These are phyloP conservation scores for Amblyopsis rosae DNA, from an alignment of 2,113 vertebrate genomes.

Conservation along the genomic window DNA sequence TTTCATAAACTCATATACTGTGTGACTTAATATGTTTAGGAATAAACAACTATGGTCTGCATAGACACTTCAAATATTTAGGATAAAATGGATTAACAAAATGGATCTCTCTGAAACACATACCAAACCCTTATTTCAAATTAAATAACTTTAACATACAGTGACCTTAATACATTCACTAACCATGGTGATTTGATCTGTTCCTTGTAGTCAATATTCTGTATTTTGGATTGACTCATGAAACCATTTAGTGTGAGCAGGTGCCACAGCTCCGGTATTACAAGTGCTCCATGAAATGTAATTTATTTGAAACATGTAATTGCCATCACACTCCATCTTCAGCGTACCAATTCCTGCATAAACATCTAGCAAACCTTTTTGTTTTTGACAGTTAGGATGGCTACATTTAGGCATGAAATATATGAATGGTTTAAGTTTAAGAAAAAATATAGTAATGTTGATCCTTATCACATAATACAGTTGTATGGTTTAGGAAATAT, in stretches of 20 bases:
- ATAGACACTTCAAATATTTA: too few species aligned
- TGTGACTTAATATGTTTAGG: constrained; percentile 10
- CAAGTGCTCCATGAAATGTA: background rate
- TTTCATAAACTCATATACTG: background rate
- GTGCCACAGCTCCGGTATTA: constrained; percentile 19
- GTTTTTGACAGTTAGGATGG: too few species aligned
- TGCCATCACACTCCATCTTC: background rate
- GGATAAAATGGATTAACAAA: background rate
- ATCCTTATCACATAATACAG: too few species aligned
- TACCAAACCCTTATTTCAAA: constrained; percentile 25
- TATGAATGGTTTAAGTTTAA: too few species aligned
- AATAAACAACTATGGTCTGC: too few species aligned
- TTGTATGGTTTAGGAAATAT: too few species aligned
- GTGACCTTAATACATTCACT: constrained; percentile 62
- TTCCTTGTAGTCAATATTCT: constrained; percentile 46
- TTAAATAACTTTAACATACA: constrained; percentile 23
- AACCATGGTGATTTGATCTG: constrained; percentile 63
- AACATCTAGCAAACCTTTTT: background rate
- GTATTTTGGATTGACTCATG: constrained; percentile 30
- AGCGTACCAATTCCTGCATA: background rate
- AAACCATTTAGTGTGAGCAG: constrained; percentile 28
- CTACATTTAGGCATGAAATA: too few species aligned
- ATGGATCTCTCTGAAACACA: constrained; percentile 6
- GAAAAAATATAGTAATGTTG: too few species aligned
- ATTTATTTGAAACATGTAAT: constrained; percentile 1